Evolutionary conservation across 2,113 vertebrate genomes (phyloP).

Genomic region (Scopus umbretta): DNA sequence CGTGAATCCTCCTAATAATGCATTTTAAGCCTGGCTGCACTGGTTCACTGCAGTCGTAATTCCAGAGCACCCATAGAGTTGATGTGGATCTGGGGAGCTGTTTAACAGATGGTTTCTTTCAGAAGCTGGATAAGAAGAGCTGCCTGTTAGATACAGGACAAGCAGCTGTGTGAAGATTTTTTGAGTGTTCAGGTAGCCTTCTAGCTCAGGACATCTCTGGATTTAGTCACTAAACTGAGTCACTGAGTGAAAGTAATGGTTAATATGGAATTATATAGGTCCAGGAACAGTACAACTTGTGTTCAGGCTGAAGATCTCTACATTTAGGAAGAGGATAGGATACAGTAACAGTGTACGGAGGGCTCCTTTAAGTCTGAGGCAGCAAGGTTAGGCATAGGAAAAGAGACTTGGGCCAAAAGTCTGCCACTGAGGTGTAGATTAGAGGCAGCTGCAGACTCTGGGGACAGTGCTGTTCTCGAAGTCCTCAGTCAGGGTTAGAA

Average conservation of each 20-base stretch:
- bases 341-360: neutral
- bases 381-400: neutral
- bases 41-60: neutral
- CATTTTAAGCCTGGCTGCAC: neutral
- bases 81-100: slow-evolving; percentile 22
- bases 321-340: neutral
- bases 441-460: neutral
- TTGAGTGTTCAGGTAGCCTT: neutral
- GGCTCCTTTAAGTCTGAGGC: neutral
- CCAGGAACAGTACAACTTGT: neutral
- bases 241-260: neutral
- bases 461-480: neutral
- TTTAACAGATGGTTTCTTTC: slow-evolving; percentile 48
- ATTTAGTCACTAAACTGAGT: neutral
- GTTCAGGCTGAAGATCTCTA: neutral
- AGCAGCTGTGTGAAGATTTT: neutral
- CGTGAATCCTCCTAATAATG: neutral
- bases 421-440: neutral
- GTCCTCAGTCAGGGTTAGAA: neutral
- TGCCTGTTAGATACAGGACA: neutral
- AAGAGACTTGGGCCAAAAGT: neutral
- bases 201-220: neutral
- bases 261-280: neutral
- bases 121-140: neutral
- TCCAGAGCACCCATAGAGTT: slow-evolving; percentile 19